Base-by-base conservation (phyloP, 1,140 invertebrate species). In the Drosophila tsacasi region DNA sequence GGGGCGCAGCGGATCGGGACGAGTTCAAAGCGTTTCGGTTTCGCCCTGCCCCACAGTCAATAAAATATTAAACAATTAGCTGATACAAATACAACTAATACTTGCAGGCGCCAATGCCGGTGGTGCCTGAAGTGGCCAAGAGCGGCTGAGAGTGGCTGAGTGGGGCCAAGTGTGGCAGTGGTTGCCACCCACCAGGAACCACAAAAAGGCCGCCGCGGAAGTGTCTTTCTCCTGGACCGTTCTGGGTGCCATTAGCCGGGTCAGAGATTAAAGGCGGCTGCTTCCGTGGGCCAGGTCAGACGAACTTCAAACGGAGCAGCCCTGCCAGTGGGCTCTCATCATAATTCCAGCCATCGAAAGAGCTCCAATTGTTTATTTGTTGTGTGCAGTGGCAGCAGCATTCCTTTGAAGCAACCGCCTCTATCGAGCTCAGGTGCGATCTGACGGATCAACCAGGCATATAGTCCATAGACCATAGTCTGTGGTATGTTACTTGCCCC, bases 61-160 rank as follows among this genome's bases (percentile, higher is more conserved):
- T 82, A 87, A 87, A 87, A 87, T 87, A 87, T 87, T 87, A 87
- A 80, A 87, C 54, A 87, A 87, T 87, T 83, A 68, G 47, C 60
- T 55, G 63, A 69, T 72, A 86, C 71, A 67, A 85, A 79, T 81
- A 87, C 47, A 66, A 61, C 52, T 64, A 54, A 63, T 52, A 46
- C 42, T 58, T 52, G 55, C n/a, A 49, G 74, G 74, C 74, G 79
- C 63, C 72, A 68, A 57, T 17, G 8, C 4, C 5, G 44, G 35
- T n/a, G 17, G 8, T 27, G 46, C 32, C 21, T 71, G 67, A 52
- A 71, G 67, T 68, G 66, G 44, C 39, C 17, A 55, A 32, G 27
- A 19, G 49, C n/a, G 27, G n/a, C 52, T 27, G 30, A 40, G 19
- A 21, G 40, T 44, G 46, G 50, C 47, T 1, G 13, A 30, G 5